Base-by-base conservation (phyloP, 2,888 invertebrate species). In the Idaea dimidiata region DNA sequence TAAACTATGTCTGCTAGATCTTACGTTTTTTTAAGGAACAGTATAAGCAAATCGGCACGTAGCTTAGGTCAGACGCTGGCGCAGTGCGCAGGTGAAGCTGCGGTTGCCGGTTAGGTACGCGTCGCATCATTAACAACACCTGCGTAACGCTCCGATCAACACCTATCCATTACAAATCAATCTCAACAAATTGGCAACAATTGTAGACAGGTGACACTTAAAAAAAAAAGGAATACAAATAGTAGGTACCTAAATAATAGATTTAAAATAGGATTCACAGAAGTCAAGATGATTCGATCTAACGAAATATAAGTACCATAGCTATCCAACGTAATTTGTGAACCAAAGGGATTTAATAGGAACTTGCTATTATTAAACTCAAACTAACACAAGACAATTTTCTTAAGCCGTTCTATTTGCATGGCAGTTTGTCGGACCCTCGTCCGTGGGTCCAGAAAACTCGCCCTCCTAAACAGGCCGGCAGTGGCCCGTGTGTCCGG, bases 401-500 rank as follows among this genome's bases (percentile, higher is more conserved):
- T 74, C 74, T 74, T 68, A 72, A 58, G 43, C 60, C 62, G 61
- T 61, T 14, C 59, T 63, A 76, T 80, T 78, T 73, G 76, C 76
- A 79, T 80, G 58, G 65, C 54, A 65, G 60, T 58, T 61, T 66
- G 66, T 67, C 67, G 68, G 70, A 65, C 67, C 43, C 72, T 76
- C 73, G 60, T 63, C 57, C 58, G 56, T 56, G 70, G 73, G 77
- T 72, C 84, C 82, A 90, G 90, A 90, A 85, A 73, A 66, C 73
- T 77, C 74, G 83, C 84, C 85, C 82, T 80, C 82, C 72, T 75
- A 79, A 62, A 80, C 81, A 72, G 74, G 74, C 80, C 83, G 80
- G 81, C 77, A 87, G 83, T 82, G 82, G 82, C 70, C 82, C 83
- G 79, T 78, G 78, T 81, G 73, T 87, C 89, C 89, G 88, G 82